Conservation (phyloP, 30 jellyfish, hydroid and myxozoan genomes). For the Pelagia noctiluca region DNA sequence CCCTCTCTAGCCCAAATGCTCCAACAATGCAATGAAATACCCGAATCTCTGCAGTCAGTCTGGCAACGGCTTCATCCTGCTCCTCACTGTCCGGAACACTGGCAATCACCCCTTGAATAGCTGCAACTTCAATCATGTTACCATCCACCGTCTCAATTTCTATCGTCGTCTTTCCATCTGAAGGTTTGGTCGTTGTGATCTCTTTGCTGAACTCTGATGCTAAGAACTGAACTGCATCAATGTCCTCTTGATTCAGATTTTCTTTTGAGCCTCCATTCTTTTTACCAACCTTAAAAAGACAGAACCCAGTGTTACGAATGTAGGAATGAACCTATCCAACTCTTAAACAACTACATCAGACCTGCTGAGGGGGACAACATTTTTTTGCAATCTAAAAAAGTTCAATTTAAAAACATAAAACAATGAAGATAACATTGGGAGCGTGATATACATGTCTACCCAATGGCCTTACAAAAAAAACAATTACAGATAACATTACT, state of each 20-base stretch:
- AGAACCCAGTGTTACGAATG: no score
- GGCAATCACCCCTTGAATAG: slow-evolving; percentile 49
- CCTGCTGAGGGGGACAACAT: not conserved
- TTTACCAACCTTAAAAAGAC: not conserved
- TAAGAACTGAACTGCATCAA: slow-evolving; percentile 59
- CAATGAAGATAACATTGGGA: no score
- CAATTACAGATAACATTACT: no score
- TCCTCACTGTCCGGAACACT: slow-evolving; percentile 5
- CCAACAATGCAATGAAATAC: no score
- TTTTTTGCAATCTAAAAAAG: no score
- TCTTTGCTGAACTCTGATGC: slow-evolving; percentile 69
- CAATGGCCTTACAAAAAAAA: no score
- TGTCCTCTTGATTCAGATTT: slow-evolving; percentile 56
- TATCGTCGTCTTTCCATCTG: slow-evolving; percentile 27
- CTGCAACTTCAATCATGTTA: slow-evolving; percentile 51
- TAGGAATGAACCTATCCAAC: not conserved
- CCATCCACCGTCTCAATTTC: slow-evolving; percentile 53
- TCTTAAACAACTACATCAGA: not conserved
- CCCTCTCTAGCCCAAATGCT: no score
- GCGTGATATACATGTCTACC: no score
- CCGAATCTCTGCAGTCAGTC: not conserved
- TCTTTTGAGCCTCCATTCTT: not conserved
- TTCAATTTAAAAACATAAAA: no score
- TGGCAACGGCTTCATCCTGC: slow-evolving; percentile 18
- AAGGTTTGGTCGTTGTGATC: not conserved